A percentile compares a stretch with the other conserved stretches of the same genome.
Evolutionary conservation across 2,888 invertebrate genomes (phyloP).

Genomic region (Ethmia dodecea): DNA sequence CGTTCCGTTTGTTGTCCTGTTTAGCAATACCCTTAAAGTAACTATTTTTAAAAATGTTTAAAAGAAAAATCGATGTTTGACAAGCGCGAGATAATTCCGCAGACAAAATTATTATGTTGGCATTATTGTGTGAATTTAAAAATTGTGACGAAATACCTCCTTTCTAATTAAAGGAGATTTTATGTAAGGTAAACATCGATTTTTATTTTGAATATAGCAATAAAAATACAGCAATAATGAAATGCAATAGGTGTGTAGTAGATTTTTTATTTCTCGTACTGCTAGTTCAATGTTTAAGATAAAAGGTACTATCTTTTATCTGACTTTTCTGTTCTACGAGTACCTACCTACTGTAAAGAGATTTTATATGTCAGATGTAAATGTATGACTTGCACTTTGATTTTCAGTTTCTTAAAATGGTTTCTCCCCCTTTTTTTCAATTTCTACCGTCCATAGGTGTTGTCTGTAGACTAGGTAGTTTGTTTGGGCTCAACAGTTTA

Average conservation of each 20-base stretch:
- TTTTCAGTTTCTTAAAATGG: not conserved
- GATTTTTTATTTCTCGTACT: constrained; percentile 51
- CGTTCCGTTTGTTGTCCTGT: constrained; percentile 19
- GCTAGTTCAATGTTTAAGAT: constrained; percentile 55
- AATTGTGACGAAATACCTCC: too few species aligned
- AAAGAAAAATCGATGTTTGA: constrained; percentile 36
- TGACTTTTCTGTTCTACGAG: constrained; percentile 9
- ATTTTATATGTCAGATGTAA: constrained; percentile 10
- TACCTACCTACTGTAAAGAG: constrained; percentile 7
- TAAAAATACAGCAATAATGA: constrained; percentile 62
- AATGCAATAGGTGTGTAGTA: constrained; percentile 64
- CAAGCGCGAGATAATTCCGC: too few species aligned
- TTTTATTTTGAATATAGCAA: constrained; percentile 33
- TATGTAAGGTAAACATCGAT: constrained; percentile 22
- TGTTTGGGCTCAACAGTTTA: constrained; percentile 1
- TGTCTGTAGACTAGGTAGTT: constrained; percentile 48
- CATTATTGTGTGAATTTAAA: too few species aligned
- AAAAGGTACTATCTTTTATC: constrained; percentile 9
- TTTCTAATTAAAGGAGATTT: too few species aligned
- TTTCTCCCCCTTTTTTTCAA: constrained; percentile 43
- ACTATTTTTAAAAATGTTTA: constrained; percentile 30
- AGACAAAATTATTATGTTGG: too few species aligned
- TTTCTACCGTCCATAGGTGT: constrained; percentile 74
- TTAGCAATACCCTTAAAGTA: constrained; percentile 47
- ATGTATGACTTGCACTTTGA: constrained; percentile 1